These are phyloP conservation scores for Tinea trinotella DNA, from an alignment of 2,888 invertebrate species.

Conservation along the genomic window DNA sequence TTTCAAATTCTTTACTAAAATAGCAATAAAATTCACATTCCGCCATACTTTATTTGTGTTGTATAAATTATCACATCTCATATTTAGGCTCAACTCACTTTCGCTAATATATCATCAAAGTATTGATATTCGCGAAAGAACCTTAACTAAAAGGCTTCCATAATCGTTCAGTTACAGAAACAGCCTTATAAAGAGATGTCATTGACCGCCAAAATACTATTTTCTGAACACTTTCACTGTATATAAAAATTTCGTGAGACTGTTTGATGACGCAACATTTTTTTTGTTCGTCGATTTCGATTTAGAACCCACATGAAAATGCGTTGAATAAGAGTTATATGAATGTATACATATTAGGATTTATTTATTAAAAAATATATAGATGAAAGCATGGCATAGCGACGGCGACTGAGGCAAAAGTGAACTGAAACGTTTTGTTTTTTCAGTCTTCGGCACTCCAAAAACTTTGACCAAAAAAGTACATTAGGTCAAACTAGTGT, in stretches of 20 bases:
- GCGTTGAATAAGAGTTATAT: conserved; percentile 8
- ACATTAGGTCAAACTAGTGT: too few species aligned
- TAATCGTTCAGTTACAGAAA: background rate
- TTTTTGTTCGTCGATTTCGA: conserved; percentile 37
- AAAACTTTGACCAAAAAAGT: too few species aligned
- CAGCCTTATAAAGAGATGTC: conserved; percentile 23
- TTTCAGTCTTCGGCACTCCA: too few species aligned
- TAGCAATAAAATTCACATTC: too few species aligned
- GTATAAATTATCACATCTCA: background rate
- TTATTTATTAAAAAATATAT: too few species aligned
- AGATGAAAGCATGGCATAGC: too few species aligned
- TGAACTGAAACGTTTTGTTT: too few species aligned
- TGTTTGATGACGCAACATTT: conserved; percentile 41
- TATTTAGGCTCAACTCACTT: background rate
- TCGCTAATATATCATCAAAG: background rate
- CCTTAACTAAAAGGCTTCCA: conserved; percentile 1
- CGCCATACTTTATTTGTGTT: too few species aligned
- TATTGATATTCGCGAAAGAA: background rate
- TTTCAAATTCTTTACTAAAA: too few species aligned
- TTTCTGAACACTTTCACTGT: conserved; percentile 23
- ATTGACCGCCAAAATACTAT: conserved; percentile 34
- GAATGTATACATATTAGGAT: background rate
- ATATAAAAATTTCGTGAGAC: conserved; percentile 40
- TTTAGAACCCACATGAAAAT: conserved; percentile 26
- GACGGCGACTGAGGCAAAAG: too few species aligned